These are phyloP conservation scores for Struthio camelus DNA, from an alignment of 2,113 vertebrate genomes.

Conservation along the genomic window DNA sequence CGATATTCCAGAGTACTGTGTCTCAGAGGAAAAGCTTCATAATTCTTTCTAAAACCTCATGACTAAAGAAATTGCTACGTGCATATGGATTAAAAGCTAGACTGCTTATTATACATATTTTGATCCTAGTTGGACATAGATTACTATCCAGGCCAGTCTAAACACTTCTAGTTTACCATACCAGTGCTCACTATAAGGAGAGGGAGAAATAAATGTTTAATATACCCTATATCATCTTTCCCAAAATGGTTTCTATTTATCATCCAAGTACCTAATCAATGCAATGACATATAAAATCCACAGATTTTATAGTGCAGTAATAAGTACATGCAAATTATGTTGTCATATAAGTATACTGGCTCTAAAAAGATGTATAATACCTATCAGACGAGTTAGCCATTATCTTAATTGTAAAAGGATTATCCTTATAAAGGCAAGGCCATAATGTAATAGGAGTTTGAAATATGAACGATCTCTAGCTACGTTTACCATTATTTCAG, in stretches of 20 bases:
- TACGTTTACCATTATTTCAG: conserved; percentile 53
- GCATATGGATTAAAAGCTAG: conserved; percentile 7
- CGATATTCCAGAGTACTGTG: not conserved
- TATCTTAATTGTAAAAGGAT: conserved; percentile 54
- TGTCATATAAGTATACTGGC: conserved; percentile 29
- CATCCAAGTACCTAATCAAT: conserved; percentile 54
- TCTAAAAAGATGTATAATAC: conserved; percentile 52
- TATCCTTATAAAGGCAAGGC: conserved; percentile 35
- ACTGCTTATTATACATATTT: conserved; percentile 33
- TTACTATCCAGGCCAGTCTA: conserved; percentile 32
- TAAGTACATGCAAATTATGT: conserved; percentile 61
- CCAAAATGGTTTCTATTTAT: conserved; percentile 51
- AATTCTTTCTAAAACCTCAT: not conserved
- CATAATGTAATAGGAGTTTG: conserved; percentile 35
- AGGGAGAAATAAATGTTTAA: conserved; percentile 52
- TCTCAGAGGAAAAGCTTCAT: not conserved
- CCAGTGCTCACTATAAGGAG: not conserved
- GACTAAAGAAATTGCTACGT: not conserved
- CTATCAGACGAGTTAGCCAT: conserved; percentile 45
- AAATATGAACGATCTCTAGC: conserved; percentile 40
- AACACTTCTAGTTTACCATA: conserved; percentile 47
- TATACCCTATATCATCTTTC: conserved; percentile 57
- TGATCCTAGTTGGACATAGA: conserved; percentile 14
- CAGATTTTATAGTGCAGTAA: conserved; percentile 52
- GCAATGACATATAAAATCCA: conserved; percentile 42